phyloP scores from a whole-genome alignment of 2,113 vertebrate genomes.

The Charadrius vociferus region DNA sequence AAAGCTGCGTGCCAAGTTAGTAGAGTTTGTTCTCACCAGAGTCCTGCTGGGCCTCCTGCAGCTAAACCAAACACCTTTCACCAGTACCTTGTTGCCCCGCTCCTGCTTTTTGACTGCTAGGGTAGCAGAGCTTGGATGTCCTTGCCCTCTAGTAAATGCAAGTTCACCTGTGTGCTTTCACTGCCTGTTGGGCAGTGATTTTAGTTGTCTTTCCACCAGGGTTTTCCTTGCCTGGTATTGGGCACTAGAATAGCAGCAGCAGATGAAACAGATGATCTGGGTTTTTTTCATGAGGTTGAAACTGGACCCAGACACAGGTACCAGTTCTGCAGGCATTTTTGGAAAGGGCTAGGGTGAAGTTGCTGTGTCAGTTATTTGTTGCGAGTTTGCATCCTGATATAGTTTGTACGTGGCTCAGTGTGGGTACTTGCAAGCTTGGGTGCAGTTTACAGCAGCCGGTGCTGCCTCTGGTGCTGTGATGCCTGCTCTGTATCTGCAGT shows the following conservation, averaged over 20 bases:
- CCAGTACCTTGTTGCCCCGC: background rate
- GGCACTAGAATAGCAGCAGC: background rate
- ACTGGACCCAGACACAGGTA: background rate
- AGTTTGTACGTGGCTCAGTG: fast-evolving
- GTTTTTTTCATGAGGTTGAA: background rate
- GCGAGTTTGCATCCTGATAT: background rate
- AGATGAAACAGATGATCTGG: too few species aligned
- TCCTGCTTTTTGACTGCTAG: background rate
- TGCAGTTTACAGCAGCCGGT: background rate
- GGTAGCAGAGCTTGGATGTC: background rate
- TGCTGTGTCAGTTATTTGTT: background rate
- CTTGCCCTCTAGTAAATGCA: background rate
- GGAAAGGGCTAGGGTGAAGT: background rate
- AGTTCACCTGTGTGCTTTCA: background rate
- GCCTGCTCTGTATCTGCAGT: background rate
- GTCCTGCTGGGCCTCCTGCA: background rate
- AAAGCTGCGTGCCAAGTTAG: background rate
- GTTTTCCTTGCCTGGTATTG: background rate
- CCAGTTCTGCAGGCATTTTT: background rate
- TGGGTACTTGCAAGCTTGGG: background rate
- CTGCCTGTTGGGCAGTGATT: background rate
- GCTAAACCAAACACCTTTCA: background rate
- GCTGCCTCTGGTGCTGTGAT: background rate
- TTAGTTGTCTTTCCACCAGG: background rate
- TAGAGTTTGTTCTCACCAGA: background rate